Percentiles rank a stretch among this genome's conserved stretches.
Conservation (phyloP, 2,888 invertebrate species). For the Julus scandinavius region DNA sequence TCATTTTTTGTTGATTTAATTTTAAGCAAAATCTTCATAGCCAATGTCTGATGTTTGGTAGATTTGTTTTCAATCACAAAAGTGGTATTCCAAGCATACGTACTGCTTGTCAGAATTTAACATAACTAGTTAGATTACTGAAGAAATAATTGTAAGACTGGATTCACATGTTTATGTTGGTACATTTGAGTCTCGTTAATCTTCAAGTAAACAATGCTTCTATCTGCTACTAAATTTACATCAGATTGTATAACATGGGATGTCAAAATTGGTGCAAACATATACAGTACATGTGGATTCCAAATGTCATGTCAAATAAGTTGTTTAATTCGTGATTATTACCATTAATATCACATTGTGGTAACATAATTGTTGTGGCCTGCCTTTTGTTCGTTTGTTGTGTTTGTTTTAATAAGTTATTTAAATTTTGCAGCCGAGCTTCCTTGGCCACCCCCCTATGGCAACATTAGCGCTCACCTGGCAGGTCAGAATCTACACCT, state of each 20-base stretch:
- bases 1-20: not conserved
- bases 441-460: constrained; percentile 53
- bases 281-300: no score
- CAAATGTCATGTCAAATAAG: not conserved
- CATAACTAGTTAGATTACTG: no score
- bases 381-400: not conserved
- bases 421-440: constrained; percentile 49
- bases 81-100: not conserved
- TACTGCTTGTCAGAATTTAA: not conserved
- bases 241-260: no score
- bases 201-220: no score
- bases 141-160: not conserved
- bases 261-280: no score
- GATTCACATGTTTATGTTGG: no score
- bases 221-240: no score
- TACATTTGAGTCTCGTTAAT: no score
- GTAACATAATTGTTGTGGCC: not conserved
- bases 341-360: not conserved
- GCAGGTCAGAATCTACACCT: constrained; percentile 46
- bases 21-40: not conserved
- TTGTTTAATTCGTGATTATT: not conserved
- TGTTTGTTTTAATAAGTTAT: constrained; percentile 18
- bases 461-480: constrained; percentile 40
- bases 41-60: not conserved
- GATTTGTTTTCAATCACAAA: not conserved